Conservation (phyloP, 2,888 invertebrate species). For the Busseola fusca region DNA sequence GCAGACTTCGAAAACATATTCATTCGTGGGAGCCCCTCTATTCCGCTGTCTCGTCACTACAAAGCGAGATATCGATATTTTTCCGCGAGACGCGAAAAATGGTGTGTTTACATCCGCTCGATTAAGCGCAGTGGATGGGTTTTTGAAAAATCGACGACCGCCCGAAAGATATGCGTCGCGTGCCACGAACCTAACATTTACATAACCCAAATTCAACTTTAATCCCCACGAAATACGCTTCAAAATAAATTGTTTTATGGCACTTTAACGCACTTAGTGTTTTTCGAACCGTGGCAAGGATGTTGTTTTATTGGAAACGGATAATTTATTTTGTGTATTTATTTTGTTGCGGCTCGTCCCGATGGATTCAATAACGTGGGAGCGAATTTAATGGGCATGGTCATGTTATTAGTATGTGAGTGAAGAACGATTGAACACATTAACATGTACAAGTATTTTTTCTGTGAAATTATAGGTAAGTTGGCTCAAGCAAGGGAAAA, state of each 20-base stretch:
- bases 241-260: conserved; percentile 52
- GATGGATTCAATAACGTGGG: conserved; percentile 83
- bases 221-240: conserved; percentile 56
- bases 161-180: conserved; percentile 75
- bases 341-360: conserved; percentile 78
- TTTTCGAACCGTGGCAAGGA: conserved; percentile 76
- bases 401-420: conserved; percentile 46
- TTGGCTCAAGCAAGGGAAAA: conserved; percentile 24
- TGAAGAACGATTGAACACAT: conserved; percentile 26
- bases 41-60: conserved; percentile 74
- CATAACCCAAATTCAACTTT: conserved; percentile 62
- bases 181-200: conserved; percentile 63
- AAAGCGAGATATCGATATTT: conserved; percentile 80
- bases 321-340: conserved; percentile 88
- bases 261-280: conserved; percentile 64
- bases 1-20: conserved; percentile 82
- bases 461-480: neutral
- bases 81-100: conserved; percentile 84
- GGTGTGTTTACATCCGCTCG: conserved; percentile 86
- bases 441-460: neutral
- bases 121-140: conserved; percentile 83
- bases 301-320: conserved; percentile 87
- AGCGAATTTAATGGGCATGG: conserved; percentile 63
- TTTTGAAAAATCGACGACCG: conserved; percentile 81
- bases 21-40: conserved; percentile 80